These are phyloP conservation scores for Elegia similella DNA, from an alignment of 2,888 invertebrate genomes.

Conservation along the genomic window DNA sequence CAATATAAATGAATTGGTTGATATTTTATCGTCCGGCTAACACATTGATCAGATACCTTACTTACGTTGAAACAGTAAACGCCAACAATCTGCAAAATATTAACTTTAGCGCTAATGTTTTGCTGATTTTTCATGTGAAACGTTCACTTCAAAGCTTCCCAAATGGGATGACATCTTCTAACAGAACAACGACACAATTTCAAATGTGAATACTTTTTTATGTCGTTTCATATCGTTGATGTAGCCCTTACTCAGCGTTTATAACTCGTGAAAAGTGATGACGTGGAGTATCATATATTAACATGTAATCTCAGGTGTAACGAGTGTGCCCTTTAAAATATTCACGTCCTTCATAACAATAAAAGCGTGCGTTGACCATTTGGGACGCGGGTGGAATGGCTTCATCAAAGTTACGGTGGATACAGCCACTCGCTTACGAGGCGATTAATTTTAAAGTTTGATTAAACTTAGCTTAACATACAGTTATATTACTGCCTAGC, in stretches of 20 bases:
- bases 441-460: slow-evolving; percentile 16
- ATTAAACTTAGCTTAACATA: neutral
- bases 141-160: too few species aligned
- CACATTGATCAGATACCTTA: too few species aligned
- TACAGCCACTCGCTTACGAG: neutral
- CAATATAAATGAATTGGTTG: too few species aligned
- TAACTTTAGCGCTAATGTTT: too few species aligned
- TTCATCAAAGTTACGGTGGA: slow-evolving; percentile 10
- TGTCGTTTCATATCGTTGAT: neutral
- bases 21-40: too few species aligned
- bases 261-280: neutral
- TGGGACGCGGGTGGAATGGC: neutral
- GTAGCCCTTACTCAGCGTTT: neutral
- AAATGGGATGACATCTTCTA: too few species aligned
- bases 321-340: neutral
- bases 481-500: too few species aligned
- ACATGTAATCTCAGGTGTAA: neutral
- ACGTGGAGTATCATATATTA: neutral
- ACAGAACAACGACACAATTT: too few species aligned
- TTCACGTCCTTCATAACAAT: slow-evolving; percentile 8
- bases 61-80: too few species aligned
- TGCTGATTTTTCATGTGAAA: too few species aligned
- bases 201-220: too few species aligned
- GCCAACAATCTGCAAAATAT: too few species aligned
- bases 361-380: neutral